These are phyloP conservation scores for Hyla sarda DNA, from an alignment of 2,113 vertebrate genomes.

Conservation along the genomic window DNA sequence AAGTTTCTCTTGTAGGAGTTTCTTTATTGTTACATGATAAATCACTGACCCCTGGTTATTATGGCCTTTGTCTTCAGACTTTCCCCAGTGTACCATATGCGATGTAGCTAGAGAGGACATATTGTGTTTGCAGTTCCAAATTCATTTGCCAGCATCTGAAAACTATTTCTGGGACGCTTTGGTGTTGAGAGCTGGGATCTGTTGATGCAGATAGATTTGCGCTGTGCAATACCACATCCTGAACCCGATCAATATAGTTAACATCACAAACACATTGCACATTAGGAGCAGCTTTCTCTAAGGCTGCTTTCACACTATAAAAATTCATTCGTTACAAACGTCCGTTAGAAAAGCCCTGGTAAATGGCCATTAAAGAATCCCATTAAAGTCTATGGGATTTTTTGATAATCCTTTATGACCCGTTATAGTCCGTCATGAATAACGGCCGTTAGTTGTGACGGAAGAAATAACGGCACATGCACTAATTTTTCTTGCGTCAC, in stretches of 20 bases:
- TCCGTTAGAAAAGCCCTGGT: too few species aligned
- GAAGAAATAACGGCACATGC: too few species aligned
- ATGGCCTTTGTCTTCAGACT: background rate
- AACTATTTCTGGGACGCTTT: background rate
- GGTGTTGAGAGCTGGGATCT: background rate
- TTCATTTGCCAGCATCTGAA: background rate
- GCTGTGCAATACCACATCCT: background rate
- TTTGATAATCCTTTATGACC: too few species aligned
- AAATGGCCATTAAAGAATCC: too few species aligned
- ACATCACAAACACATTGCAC: background rate
- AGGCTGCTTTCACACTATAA: background rate
- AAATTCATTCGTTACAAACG: too few species aligned
- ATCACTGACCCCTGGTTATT: background rate
- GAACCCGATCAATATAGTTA: background rate
- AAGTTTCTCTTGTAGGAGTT: background rate
- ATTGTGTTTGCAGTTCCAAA: background rate
- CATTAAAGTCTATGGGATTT: too few species aligned
- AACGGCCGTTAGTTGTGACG: too few species aligned
- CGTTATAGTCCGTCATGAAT: too few species aligned
- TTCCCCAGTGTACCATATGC: background rate
- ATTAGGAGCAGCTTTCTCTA: background rate
- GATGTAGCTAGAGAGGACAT: background rate
- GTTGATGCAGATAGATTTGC: background rate
- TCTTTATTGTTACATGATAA: background rate
- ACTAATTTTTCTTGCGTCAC: too few species aligned